A percentile compares a stretch with the other conserved stretches of the same genome.
phyloP scores from a whole-genome alignment of 37 sponge, comb jelly and placozoan species.

The Eunapius fragilis region DNA sequence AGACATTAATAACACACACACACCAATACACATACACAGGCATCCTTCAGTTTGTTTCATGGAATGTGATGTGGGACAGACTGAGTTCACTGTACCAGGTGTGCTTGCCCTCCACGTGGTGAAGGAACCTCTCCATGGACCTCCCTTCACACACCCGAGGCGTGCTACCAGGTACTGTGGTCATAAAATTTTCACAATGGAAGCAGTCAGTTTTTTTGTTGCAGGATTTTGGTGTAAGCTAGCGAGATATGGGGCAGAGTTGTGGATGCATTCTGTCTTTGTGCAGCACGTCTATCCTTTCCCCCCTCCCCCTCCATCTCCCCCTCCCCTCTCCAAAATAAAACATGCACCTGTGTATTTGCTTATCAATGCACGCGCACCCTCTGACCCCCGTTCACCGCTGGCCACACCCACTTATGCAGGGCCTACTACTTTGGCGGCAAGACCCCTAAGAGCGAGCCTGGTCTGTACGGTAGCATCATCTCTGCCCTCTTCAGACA shows the following conservation, averaged over 20 bases:
- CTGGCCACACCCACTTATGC: not conserved
- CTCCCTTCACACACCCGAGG: conserved; percentile 52
- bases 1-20: not conserved
- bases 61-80: conserved; percentile 85
- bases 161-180: conserved; percentile 40
- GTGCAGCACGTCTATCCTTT: too few relatives aligned
- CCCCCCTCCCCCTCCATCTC: too few relatives aligned
- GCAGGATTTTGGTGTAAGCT: too few relatives aligned
- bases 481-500: conserved; percentile 16
- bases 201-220: too few relatives aligned
- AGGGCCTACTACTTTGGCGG: conserved; percentile 80
- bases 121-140: conserved; percentile 53
- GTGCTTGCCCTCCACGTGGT: conserved; percentile 53
- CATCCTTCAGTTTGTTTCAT: conserved; percentile 56
- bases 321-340: too few relatives aligned
- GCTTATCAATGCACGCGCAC: too few relatives aligned
- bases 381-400: too few relatives aligned
- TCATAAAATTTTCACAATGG: too few relatives aligned
- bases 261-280: too few relatives aligned
- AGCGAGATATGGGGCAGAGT: too few relatives aligned
- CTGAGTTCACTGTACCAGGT: conserved; percentile 76
- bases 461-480: conserved; percentile 54
- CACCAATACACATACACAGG: not conserved
- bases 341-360: too few relatives aligned
- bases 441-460: conserved; percentile 55